Conservation (phyloP, 2,797 vertebrate genomes). For the Oryzias sinensis region DNA sequence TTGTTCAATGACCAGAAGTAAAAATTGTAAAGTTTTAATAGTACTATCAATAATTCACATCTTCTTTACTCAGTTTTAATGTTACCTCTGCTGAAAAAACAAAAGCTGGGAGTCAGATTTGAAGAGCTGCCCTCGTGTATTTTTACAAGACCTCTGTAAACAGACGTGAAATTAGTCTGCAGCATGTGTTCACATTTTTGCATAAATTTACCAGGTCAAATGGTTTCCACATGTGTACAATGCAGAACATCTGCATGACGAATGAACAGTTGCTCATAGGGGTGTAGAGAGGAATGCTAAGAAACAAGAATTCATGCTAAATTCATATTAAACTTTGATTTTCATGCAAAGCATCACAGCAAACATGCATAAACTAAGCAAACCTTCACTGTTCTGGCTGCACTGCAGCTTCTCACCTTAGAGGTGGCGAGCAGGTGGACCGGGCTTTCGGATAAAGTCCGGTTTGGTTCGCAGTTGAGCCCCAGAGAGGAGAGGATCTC, state of each 20-base stretch:
- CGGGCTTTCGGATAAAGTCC: conserved; percentile 72
- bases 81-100: too few relatives aligned
- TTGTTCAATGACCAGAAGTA: too few relatives aligned
- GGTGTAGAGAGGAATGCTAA: neutral
- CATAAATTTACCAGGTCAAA: conserved; percentile 28
- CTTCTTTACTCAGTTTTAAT: too few relatives aligned
- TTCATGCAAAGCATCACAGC: too few relatives aligned
- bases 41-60: too few relatives aligned
- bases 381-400: neutral
- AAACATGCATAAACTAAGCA: too few relatives aligned
- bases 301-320: neutral
- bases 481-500: conserved; percentile 85
- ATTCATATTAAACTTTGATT: too few relatives aligned
- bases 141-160: neutral
- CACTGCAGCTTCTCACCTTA: conserved; percentile 66
- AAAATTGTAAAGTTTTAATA: too few relatives aligned
- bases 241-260: conserved; percentile 2
- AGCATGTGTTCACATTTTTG: conserved; percentile 26
- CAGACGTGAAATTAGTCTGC: neutral
- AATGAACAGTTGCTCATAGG: neutral
- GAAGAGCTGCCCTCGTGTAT: too few relatives aligned
- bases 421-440: conserved; percentile 79
- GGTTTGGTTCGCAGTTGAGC: conserved; percentile 78
- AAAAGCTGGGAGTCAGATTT: too few relatives aligned
- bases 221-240: conserved; percentile 35